Evolutionary conservation across 1,140 invertebrate species (phyloP), one percentile per base, ranked within the genome.

Genomic region (Cotesia typhae): DNA sequence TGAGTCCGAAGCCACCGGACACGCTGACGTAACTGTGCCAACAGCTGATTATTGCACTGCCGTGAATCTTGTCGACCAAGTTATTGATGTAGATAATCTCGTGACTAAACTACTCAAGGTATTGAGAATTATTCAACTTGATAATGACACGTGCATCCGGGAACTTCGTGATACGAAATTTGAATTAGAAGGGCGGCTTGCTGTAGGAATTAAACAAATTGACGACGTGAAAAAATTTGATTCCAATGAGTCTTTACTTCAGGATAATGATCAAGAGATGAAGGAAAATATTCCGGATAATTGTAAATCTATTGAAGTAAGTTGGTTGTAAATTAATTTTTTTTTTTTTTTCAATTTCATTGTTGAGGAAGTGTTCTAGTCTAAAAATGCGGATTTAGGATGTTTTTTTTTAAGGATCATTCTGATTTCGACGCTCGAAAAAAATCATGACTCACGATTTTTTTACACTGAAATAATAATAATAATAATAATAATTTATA

Each of bases 71-170:
- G 90, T 92, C 20, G 92, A 93, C 85, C 92, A 93, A 88, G 91
- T 93, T 4, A 92, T 93, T 70, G 90, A 92, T 12, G 91, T 93
- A 36, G 92, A 94, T 83, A 92, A 92, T 84, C 84, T 93, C 12
- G 89, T 94, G 4, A 92, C 92, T 0, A 92, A 91, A 77, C 83
- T 94, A 76, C 86, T 94, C 69, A 92, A 93, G 78, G 92, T 94
- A 60, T 85, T 94, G 75, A 87, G 91, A 57, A 90, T 93, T 20
- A 92, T 93, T 74, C 92, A 93, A 79, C 81, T 90, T 67, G 90
- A 92, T 73, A 91, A 90, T 75, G 91, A 92, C 74, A 90, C 88
- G 17, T 90, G 88, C 77, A 90, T 90, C 78, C 89, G 89, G 73
- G 90, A 91, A 75, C 78, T 92, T 36, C 89, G 86, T 76, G 88